Base-by-base conservation (phyloP, 2,888 invertebrate genomes). In the Melikaiella ostensackeni region DNA sequence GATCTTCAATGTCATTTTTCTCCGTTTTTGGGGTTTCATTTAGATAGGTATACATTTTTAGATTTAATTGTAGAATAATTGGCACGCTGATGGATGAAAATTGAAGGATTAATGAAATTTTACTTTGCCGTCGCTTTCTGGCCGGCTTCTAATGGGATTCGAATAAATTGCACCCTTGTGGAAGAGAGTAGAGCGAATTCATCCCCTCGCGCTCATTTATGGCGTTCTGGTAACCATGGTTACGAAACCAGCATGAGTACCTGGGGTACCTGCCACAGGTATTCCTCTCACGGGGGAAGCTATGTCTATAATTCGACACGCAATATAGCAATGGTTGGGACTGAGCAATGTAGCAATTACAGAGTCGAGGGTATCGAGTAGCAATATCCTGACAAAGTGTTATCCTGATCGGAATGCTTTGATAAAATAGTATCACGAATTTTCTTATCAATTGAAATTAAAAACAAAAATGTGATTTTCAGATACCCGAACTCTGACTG, bases 351-450 rank as follows among this genome's bases (percentile, higher is more conserved):
- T 80, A 81, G 79, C 83, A 83, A 80, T 80, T 82, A 83, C 75
- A 30, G 74, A 33, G 55, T 79, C 81, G 83, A 82, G 84, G 84
- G 87, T 85, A 85, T 91, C 87, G 86, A 89, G 91, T 90, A 89
- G 91, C 90, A 91, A 91, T 91, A 90, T 90, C 88, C 85, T 86
- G 85, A 83, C 85, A 85, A 81, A 84, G 80, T 82, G 83, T 86
- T 84, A 86, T 86, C 88, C 86, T 84, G 86, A 80, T 84, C 81
- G 91, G 90, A 91, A 91, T 91, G 91, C 91, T 91, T 91, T 91
- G 89, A 84, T 76, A 75, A 42, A n/a, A 70, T 70, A 50, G 50
- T 30, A 19, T 70, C 50, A n/a, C 42, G 30, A 70, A 70, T 19
- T 70, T 50, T 1, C n/a, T 30, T 50, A n/a, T 27, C 19, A 50